Evolutionary conservation across 2,888 invertebrate species (phyloP).

Genomic region (Cataglyphis livida): DNA sequence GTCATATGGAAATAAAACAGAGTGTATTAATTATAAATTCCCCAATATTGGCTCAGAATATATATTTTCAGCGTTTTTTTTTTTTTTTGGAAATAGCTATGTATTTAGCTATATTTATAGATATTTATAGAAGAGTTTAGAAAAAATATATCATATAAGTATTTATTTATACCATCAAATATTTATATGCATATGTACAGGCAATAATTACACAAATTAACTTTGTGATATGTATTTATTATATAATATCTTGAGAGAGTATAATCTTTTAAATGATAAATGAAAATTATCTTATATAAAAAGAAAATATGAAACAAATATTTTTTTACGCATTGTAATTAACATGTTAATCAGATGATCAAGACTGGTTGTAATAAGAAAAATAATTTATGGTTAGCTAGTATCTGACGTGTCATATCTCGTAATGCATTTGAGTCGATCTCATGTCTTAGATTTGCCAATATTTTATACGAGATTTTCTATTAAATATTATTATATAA

Average conservation of each 20-base stretch:
- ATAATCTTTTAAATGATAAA: not conserved
- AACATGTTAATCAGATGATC: not conserved
- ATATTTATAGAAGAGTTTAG: not conserved
- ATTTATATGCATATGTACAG: not conserved
- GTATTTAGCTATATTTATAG: not conserved
- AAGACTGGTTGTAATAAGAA: not conserved
- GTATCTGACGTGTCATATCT: not conserved
- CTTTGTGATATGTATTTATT: too few species aligned
- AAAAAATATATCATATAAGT: not conserved
- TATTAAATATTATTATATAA: not conserved
- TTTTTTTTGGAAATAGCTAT: not conserved
- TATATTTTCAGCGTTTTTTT: not conserved
- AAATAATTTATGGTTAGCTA: not conserved
- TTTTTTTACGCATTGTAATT: not conserved
- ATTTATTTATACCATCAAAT: not conserved
- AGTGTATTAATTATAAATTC: not conserved
- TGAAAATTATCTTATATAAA: not conserved
- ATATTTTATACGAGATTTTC: not conserved
- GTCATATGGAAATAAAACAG: not conserved
- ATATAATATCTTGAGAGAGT: too few species aligned
- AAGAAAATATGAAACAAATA: not conserved
- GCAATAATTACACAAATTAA: too few species aligned
- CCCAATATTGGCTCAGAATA: not conserved
- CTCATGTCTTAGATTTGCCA: not conserved
- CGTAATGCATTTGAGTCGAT: not conserved